Conservation (phyloP, 2,113 vertebrate species). For the Xenus cinereus region DNA sequence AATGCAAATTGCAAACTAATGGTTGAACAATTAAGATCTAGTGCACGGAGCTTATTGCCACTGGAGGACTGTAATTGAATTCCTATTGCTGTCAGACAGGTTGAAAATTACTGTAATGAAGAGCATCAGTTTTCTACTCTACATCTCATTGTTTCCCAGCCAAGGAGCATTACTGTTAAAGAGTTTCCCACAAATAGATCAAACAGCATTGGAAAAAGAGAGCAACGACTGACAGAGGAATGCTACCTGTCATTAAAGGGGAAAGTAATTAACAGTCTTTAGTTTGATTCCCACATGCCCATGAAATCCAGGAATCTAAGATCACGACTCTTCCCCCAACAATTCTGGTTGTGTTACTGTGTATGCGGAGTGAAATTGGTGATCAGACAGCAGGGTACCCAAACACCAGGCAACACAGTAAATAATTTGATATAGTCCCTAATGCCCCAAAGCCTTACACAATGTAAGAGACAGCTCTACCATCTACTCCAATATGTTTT, state of each 20-base stretch:
- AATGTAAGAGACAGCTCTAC: neutral
- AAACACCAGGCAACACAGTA: no score
- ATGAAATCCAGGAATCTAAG: neutral
- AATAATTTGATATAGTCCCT: neutral
- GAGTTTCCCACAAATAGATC: neutral
- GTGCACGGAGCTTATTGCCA: slow-evolving; percentile 43
- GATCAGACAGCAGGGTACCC: neutral
- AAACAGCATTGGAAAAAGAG: neutral
- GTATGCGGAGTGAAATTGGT: neutral
- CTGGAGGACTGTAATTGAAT: slow-evolving; percentile 67
- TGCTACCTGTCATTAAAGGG: neutral
- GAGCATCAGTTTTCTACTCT: slow-evolving; percentile 49
- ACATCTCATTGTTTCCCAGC: slow-evolving; percentile 38
- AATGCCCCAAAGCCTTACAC: neutral
- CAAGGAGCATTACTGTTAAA: neutral
- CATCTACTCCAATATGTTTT: neutral
- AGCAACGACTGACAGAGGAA: neutral
- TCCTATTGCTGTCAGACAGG: slow-evolving; percentile 66
- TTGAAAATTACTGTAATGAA: slow-evolving; percentile 59
- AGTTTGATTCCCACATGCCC: neutral
- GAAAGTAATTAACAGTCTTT: neutral
- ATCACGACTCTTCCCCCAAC: neutral
- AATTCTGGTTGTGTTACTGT: neutral
- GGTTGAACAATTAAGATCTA: slow-evolving; percentile 65
- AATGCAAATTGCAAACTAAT: slow-evolving; percentile 66